Evolutionary conservation across 2,888 invertebrate genomes (phyloP), one percentile per base, ranked within the genome.

Genomic region (Drosophila fungiperda): DNA sequence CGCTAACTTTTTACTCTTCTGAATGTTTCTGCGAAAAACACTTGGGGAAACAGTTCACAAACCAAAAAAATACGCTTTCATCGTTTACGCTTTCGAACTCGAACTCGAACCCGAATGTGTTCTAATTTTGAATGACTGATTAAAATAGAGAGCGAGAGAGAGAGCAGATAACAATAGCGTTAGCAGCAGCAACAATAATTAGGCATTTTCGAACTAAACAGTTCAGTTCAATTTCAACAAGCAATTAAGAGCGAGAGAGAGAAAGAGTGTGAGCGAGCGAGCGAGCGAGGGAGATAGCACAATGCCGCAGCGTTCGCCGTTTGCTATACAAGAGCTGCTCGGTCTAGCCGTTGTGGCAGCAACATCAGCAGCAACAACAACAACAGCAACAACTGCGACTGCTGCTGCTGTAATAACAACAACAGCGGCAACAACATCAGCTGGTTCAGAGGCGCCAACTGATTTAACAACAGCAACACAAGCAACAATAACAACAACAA

Each of bases 301-400:
- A 66, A 93, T 93, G 93, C 93, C 93, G 68, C 93, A 93, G 80
- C 89, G 93, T 76, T 93, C 93, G 63, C 92, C 93, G n/a, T 93
- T 93, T 81, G 93, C 92, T 60, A 93, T 93, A 75, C 93, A 93
- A 78, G 93, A 93, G 87, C 87, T 93, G 55, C 87, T 93, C 61
- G 93, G 93, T 52, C 80, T 93, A 73, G 91, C 91, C 5, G 92
- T 87, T 59, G 90, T 82, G 23, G 86, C 85, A 36, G 80, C 73
- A 48, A 78, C 68, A 11, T 70, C 75, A 63, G 53, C 73, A 58
- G 59, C 82, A 50, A 45, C 65, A 17, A 82, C 82, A 35, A 78
- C 71, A 48, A 78, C 66, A 7, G 73, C 75, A 57, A 52, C 73
- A 50, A 59, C 17, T 57, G 57, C 40, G 20, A 71, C 71, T 57